A percentile compares a stretch with the other conserved stretches of the same genome.
Evolutionary conservation across 2,113 vertebrate genomes (phyloP).

Genomic region (Struthidea cinerea): DNA sequence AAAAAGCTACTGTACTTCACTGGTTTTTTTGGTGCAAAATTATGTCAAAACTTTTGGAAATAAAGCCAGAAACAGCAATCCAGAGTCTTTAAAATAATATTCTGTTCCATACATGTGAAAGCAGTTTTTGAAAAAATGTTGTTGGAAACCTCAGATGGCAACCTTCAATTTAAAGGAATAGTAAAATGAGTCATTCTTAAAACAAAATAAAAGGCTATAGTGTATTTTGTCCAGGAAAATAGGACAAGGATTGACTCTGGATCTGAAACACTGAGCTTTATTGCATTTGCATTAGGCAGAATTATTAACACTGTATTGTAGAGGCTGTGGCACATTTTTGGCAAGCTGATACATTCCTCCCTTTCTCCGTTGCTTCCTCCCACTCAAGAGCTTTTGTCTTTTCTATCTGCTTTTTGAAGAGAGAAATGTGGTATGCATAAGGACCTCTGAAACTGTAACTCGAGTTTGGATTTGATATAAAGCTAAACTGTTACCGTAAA

Average conservation of each 20-base stretch:
- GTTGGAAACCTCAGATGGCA: constrained; percentile 13
- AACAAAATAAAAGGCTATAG: neutral
- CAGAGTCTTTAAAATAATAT: neutral
- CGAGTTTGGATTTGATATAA: neutral
- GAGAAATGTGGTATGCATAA: neutral
- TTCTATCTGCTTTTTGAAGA: constrained; percentile 39
- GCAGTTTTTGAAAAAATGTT: neutral
- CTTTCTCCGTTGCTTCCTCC: constrained; percentile 32
- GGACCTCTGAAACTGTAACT: neutral
- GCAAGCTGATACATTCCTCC: constrained; percentile 49
- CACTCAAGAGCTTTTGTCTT: constrained; percentile 49
- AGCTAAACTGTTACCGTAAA: neutral
- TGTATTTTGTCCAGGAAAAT: neutral
- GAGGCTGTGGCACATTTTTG: constrained; percentile 51
- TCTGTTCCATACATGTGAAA: constrained; percentile 32
- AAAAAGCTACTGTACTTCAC: neutral
- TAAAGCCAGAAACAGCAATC: constrained; percentile 20
- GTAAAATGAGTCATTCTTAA: neutral
- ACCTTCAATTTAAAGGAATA: constrained; percentile 12
- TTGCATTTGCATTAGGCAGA: constrained; percentile 31
- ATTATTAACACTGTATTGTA: constrained; percentile 42
- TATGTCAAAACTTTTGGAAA: neutral
- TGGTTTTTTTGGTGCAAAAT: neutral
- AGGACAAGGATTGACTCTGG: constrained; percentile 9
- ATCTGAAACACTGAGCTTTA: constrained; percentile 23